These are phyloP conservation scores for Catocala sponsa DNA, from an alignment of 2,888 invertebrate species.

Conservation along the genomic window DNA sequence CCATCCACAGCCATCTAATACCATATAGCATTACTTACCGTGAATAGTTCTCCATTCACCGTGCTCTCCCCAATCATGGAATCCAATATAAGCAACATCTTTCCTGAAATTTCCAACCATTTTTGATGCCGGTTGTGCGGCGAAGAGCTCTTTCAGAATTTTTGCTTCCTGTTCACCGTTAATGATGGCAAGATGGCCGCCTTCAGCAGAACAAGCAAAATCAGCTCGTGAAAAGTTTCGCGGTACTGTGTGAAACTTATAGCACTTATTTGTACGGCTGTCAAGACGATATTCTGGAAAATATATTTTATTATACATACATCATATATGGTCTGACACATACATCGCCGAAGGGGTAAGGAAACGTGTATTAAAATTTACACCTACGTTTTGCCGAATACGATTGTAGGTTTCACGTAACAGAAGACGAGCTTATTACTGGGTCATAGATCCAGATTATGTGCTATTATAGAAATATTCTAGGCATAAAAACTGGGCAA, in stretches of 20 bases:
- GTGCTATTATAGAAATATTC: too few species aligned
- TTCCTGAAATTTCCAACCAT: conserved; percentile 6
- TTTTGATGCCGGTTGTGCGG: neutral
- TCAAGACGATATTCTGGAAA: conserved; percentile 24
- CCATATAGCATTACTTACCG: neutral
- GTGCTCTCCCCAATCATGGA: conserved; percentile 4
- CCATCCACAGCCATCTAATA: too few species aligned
- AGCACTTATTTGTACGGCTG: conserved; percentile 21
- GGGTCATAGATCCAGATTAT: too few species aligned
- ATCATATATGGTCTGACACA: too few species aligned
- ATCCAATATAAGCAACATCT: conserved; percentile 5
- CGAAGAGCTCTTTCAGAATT: too few species aligned
- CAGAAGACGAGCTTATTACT: too few species aligned
- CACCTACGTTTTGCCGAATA: too few species aligned
- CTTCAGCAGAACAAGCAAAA: conserved; percentile 29
- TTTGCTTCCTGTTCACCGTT: conserved; percentile 21
- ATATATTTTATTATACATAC: neutral
- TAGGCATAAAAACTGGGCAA: too few species aligned
- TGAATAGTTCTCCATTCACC: conserved; percentile 9
- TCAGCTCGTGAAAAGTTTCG: conserved; percentile 19
- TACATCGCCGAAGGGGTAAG: too few species aligned
- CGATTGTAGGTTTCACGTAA: too few species aligned
- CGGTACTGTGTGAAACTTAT: conserved; percentile 24
- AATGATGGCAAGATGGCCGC: conserved; percentile 27
- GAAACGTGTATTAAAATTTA: too few species aligned